Conservation (phyloP, 1,140 invertebrate species). For the Drosophila oshimai region DNA sequence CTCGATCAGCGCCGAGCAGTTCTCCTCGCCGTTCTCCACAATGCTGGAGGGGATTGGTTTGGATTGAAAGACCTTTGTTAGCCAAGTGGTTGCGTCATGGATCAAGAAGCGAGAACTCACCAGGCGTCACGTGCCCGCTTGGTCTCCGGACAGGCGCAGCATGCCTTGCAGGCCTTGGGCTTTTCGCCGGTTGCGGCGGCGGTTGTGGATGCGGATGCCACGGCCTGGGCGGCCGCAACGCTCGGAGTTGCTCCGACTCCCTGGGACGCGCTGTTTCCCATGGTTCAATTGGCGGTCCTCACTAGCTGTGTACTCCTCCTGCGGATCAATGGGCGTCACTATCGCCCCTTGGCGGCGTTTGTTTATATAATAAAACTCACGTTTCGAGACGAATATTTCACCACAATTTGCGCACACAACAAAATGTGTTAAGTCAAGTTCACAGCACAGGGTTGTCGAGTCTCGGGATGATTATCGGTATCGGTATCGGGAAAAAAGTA, state of each 20-base stretch:
- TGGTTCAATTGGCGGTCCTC: background rate
- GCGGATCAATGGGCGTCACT: background rate
- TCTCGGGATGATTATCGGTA: background rate
- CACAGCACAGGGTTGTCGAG: conserved; percentile 19
- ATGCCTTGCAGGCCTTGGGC: conserved; percentile 94
- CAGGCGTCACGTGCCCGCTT: conserved; percentile 95
- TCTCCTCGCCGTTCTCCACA: conserved; percentile 95
- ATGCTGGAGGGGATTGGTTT: conserved; percentile 86
- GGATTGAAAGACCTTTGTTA: background rate
- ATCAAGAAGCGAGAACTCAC: conserved; percentile 84
- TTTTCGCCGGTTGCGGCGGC: conserved; percentile 80
- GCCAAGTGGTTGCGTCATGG: conserved; percentile 40
- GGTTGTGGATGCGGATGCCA: conserved; percentile 56
- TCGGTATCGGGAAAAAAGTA: background rate
- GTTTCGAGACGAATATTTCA: conserved; percentile 52
- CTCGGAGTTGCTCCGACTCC: conserved; percentile 55
- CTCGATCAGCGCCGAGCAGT: conserved; percentile 95
- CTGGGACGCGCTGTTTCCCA: conserved; percentile 67
- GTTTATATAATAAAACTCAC: conserved; percentile 71
- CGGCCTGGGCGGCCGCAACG: conserved; percentile 36
- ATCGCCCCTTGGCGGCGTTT: conserved; percentile 8
- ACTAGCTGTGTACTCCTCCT: background rate
- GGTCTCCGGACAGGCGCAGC: conserved; percentile 99
- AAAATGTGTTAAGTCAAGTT: conserved; percentile 50
- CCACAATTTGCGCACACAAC: conserved; percentile 56